These are phyloP conservation scores for Mastacembelus armatus DNA, from an alignment of 2,797 vertebrate genomes.

Conservation along the genomic window DNA sequence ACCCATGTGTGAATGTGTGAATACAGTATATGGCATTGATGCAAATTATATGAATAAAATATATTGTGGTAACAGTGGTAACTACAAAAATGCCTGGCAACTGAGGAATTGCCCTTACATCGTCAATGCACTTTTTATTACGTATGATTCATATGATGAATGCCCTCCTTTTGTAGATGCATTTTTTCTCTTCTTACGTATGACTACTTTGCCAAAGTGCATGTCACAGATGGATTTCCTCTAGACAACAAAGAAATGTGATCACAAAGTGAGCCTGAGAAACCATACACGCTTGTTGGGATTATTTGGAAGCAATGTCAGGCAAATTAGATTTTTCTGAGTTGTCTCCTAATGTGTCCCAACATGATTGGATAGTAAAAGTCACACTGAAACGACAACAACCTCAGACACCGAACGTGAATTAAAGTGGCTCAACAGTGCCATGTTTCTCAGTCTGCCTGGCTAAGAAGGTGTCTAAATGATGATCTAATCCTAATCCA, in stretches of 20 bases:
- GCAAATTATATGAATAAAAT: no score
- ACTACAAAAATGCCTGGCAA: no score
- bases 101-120: background rate
- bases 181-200: background rate
- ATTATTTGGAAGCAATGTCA: slow-evolving; percentile 25
- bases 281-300: slow-evolving; percentile 26
- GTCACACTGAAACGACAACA: slow-evolving; percentile 40
- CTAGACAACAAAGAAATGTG: slow-evolving; percentile 45
- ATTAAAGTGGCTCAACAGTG: slow-evolving; percentile 30
- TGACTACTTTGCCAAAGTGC: background rate
- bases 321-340: slow-evolving; percentile 58
- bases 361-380: slow-evolving; percentile 59
- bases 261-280: slow-evolving; percentile 35
- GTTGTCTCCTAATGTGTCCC: slow-evolving; percentile 45
- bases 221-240: slow-evolving; percentile 27
- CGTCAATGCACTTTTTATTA: background rate
- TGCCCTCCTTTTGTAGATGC: background rate
- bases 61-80: no score
- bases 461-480: slow-evolving; percentile 51
- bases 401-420: slow-evolving; percentile 30
- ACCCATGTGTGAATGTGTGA: no score
- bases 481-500: slow-evolving; percentile 52
- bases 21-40: no score
- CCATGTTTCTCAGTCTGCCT: slow-evolving; percentile 15
- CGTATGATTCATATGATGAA: background rate